Conservation (phyloP, 2,888 invertebrate genomes). For the Noctua fimbriata region DNA sequence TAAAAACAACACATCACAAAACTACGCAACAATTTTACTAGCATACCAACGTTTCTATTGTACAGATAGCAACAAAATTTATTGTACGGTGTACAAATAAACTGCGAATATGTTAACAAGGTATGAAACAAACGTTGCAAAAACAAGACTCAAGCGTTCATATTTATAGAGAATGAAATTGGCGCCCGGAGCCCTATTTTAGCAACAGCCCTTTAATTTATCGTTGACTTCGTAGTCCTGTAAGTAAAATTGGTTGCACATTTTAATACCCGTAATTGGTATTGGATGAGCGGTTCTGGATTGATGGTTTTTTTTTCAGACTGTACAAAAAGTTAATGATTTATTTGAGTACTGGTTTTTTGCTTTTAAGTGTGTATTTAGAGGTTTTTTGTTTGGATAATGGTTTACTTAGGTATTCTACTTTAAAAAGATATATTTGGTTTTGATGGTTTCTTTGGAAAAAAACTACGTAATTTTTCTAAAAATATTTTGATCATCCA, state of each 20-base stretch:
- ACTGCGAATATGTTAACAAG: constrained; percentile 77
- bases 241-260: constrained; percentile 67
- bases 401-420: background rate
- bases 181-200: constrained; percentile 76
- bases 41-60: constrained; percentile 57
- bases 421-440: background rate
- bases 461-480: background rate
- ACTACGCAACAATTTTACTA: constrained; percentile 42
- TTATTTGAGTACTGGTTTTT: constrained; percentile 43
- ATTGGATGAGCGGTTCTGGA: constrained; percentile 67
- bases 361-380: constrained; percentile 18
- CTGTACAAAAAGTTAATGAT: constrained; percentile 50
- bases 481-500: background rate
- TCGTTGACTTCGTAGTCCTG: constrained; percentile 62
- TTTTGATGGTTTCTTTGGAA: background rate
- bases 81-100: constrained; percentile 70
- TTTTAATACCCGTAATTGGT: constrained; percentile 75
- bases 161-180: constrained; percentile 81
- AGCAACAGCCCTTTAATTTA: constrained; percentile 80
- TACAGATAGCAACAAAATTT: constrained; percentile 68
- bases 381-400: constrained; percentile 12
- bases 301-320: constrained; percentile 65
- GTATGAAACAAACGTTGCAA: constrained; percentile 69
- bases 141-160: constrained; percentile 67
- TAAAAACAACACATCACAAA: constrained; percentile 32